Percentiles rank a stretch among this genome's conserved stretches.
These are phyloP conservation scores for Sapajus apella DNA, from an alignment of 2,113 vertebrate species.

Conservation along the genomic window DNA sequence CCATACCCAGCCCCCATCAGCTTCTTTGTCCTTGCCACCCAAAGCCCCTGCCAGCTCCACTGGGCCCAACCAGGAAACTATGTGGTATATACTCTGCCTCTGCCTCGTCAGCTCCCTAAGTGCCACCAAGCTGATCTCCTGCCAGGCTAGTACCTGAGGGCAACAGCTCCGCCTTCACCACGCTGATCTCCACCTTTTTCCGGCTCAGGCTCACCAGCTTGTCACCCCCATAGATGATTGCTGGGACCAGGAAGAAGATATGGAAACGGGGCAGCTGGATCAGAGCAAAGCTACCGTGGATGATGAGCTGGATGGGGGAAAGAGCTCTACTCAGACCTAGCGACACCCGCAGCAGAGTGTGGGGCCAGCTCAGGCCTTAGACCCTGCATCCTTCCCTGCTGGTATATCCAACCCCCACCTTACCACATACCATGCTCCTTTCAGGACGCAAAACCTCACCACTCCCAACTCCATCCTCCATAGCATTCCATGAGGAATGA, in stretches of 20 bases:
- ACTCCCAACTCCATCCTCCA: background rate
- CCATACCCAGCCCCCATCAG: no score
- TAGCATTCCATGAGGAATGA: background rate
- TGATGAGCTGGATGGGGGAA: slow-evolving; percentile 85
- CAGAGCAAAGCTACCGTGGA: slow-evolving; percentile 94
- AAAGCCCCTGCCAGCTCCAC: background rate
- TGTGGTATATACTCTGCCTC: background rate
- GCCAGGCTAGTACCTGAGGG: slow-evolving; percentile 90
- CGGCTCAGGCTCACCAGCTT: slow-evolving; percentile 96
- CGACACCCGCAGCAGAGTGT: background rate
- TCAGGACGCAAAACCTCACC: background rate
- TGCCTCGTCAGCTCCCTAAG: background rate
- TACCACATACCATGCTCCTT: background rate
- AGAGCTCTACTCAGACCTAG: background rate
- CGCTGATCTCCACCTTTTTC: slow-evolving; percentile 95
- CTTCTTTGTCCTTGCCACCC: background rate
- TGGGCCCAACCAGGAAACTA: background rate
- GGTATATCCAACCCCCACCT: background rate
- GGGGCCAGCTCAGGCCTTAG: background rate
- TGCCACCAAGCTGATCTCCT: background rate
- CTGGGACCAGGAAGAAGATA: slow-evolving; percentile 93
- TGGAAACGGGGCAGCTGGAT: slow-evolving; percentile 95
- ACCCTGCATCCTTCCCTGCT: background rate
- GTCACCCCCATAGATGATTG: slow-evolving; percentile 91
- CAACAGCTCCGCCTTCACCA: slow-evolving; percentile 92